A percentile compares a stretch with the other conserved stretches of the same genome.
Evolutionary conservation across 2,113 vertebrate species (phyloP).

Genomic region (Takifugu bimaculatus): DNA sequence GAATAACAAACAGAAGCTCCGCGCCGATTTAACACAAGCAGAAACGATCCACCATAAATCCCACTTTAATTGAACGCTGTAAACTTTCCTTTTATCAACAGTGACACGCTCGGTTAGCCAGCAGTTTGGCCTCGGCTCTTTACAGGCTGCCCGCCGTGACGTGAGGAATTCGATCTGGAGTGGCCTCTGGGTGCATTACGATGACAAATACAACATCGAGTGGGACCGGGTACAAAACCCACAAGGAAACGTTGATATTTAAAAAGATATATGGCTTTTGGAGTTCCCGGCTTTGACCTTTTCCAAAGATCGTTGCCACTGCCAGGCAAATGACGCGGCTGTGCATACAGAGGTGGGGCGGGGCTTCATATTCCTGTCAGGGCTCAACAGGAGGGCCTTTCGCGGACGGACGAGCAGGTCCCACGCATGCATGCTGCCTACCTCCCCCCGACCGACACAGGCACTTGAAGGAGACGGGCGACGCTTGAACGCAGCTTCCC

Average conservation of each 20-base stretch:
- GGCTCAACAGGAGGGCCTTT: slow-evolving; percentile 2
- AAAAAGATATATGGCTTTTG: slow-evolving; percentile 33
- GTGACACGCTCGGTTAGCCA: slow-evolving; percentile 39
- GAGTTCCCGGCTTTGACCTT: slow-evolving; percentile 34
- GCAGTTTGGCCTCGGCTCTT: slow-evolving; percentile 39
- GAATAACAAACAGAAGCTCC: too few relatives aligned
- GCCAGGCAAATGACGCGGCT: slow-evolving; percentile 14
- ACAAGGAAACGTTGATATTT: slow-evolving; percentile 43
- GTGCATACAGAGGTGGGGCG: not conserved
- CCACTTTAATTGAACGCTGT: slow-evolving; percentile 42
- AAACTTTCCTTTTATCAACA: slow-evolving; percentile 58
- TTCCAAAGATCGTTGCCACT: slow-evolving; percentile 19
- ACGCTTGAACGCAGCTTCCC: slow-evolving; percentile 70
- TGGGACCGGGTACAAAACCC: slow-evolving; percentile 23
- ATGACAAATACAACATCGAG: slow-evolving; percentile 38
- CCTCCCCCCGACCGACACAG: slow-evolving; percentile 70
- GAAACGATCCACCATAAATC: slow-evolving; percentile 36
- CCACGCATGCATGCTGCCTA: slow-evolving; percentile 54
- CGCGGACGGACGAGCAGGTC: not conserved
- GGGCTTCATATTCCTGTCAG: not conserved
- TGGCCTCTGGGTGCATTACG: slow-evolving; percentile 36
- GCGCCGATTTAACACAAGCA: slow-evolving; percentile 4
- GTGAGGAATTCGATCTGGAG: slow-evolving; percentile 42
- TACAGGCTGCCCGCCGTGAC: slow-evolving; percentile 35
- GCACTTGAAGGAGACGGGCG: slow-evolving; percentile 72